phyloP scores from a whole-genome alignment of 2,113 vertebrate genomes.

The Aramus guarauna region DNA sequence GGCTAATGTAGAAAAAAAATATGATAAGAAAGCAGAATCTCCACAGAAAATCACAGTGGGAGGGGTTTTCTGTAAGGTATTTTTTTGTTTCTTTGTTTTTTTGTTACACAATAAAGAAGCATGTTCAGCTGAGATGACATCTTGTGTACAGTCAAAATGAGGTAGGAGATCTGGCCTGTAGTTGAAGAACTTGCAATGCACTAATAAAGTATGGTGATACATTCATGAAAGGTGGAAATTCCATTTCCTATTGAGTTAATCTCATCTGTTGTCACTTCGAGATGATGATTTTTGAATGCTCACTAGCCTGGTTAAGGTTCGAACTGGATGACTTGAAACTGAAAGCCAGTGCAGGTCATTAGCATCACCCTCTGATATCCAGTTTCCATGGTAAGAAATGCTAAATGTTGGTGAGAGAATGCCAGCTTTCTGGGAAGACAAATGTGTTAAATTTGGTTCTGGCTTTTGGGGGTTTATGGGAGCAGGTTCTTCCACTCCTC shows the following conservation, averaged over 20 bases:
- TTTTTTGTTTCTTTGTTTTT: too few species aligned
- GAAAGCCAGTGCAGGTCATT: neutral
- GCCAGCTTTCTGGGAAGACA: neutral
- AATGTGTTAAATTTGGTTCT: neutral
- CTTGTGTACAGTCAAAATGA: neutral
- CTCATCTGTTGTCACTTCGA: neutral
- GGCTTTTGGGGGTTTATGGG: neutral
- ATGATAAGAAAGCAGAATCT: neutral
- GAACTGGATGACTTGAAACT: neutral
- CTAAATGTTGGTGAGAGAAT: neutral
- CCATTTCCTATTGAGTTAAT: neutral
- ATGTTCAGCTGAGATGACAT: neutral
- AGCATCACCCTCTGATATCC: neutral
- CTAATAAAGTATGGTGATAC: neutral
- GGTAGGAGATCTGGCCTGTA: neutral
- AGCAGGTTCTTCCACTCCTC: neutral
- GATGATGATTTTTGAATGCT: neutral
- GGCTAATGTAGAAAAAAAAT: neutral
- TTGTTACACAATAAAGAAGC: neutral
- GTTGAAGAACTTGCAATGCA: neutral
- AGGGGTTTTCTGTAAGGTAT: neutral
- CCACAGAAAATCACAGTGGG: rapidly evolving
- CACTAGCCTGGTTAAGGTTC: neutral
- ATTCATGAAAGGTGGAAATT: neutral
- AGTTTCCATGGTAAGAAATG: neutral